These are phyloP conservation scores for Campoplex nolae DNA, from an alignment of 2,888 invertebrate species.

Conservation along the genomic window DNA sequence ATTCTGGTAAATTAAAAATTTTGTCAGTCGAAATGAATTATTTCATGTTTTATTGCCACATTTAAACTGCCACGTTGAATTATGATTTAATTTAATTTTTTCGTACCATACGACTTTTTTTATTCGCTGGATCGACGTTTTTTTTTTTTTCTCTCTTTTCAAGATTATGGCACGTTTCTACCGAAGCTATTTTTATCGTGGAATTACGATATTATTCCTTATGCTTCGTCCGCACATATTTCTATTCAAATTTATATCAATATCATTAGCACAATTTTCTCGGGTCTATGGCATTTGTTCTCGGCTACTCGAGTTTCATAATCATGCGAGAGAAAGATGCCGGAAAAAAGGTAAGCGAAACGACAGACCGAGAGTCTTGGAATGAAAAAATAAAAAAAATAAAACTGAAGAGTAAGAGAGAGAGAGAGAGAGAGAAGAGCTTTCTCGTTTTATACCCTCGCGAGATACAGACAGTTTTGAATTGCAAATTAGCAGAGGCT, in stretches of 20 bases:
- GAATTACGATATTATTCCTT: conserved; percentile 9
- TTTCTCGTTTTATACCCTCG: conserved; percentile 49
- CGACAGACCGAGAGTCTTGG: conserved; percentile 10
- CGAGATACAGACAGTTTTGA: conserved; percentile 53
- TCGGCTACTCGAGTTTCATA: conserved; percentile 32
- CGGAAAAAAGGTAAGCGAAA: conserved; percentile 24
- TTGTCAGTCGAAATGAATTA: neutral
- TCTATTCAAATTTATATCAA: conserved; percentile 15
- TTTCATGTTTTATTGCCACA: conserved; percentile 2
- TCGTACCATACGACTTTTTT: neutral
- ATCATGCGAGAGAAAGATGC: conserved; percentile 31
- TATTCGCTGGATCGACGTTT: neutral
- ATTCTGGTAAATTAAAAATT: neutral
- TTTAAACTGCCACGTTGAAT: neutral
- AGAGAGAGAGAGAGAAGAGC: neutral
- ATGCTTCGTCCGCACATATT: neutral
- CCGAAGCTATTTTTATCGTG: neutral
- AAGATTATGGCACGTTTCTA: neutral
- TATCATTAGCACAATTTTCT: conserved; percentile 30
- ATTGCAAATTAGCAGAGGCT: conserved; percentile 60
- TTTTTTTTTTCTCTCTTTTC: neutral
- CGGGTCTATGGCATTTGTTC: conserved; percentile 16
- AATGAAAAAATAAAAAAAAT: conserved; percentile 1
- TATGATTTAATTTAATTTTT: neutral
- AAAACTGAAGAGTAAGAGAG: neutral